Percentiles rank a stretch among this genome's conserved stretches.
Conservation (phyloP, 2,113 vertebrate genomes). For the Otolemur garnettii region DNA sequence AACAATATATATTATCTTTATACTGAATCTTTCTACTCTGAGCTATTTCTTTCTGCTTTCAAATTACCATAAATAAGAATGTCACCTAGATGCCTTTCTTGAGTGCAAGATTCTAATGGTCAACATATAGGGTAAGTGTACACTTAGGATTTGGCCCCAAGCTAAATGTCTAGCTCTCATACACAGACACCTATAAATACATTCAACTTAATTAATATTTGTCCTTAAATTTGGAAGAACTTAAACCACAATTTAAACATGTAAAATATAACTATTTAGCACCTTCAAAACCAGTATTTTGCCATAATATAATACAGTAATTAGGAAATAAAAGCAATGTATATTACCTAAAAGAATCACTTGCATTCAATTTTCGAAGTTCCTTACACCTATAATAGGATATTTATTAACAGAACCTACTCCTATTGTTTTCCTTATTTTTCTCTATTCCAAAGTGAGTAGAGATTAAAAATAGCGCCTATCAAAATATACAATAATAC, state of each 20-base stretch:
- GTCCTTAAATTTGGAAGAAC: background rate
- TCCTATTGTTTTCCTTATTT: constrained; percentile 43
- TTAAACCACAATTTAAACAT: constrained; percentile 25
- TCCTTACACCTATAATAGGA: background rate
- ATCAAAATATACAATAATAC: constrained; percentile 40
- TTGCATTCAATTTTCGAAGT: background rate
- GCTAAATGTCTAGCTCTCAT: background rate
- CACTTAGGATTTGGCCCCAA: background rate
- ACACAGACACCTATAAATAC: background rate
- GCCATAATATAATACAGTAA: background rate
- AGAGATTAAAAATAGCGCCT: constrained; percentile 21
- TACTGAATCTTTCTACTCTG: constrained; percentile 45
- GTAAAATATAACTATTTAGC: background rate
- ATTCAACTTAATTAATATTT: background rate
- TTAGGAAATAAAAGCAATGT: background rate
- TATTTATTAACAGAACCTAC: background rate
- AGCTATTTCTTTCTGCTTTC: constrained; percentile 78
- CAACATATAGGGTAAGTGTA: background rate
- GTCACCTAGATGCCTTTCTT: constrained; percentile 33
- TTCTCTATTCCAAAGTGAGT: constrained; percentile 18
- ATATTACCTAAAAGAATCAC: background rate
- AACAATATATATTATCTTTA: constrained; percentile 48
- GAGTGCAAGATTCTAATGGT: constrained; percentile 29
- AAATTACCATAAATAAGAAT: constrained; percentile 42
- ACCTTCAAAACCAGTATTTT: constrained; percentile 30